Percentiles rank a stretch among this genome's conserved stretches.
phyloP scores from a whole-genome alignment of 2,113 vertebrate genomes.

The Mesoclemmys tuberculata region DNA sequence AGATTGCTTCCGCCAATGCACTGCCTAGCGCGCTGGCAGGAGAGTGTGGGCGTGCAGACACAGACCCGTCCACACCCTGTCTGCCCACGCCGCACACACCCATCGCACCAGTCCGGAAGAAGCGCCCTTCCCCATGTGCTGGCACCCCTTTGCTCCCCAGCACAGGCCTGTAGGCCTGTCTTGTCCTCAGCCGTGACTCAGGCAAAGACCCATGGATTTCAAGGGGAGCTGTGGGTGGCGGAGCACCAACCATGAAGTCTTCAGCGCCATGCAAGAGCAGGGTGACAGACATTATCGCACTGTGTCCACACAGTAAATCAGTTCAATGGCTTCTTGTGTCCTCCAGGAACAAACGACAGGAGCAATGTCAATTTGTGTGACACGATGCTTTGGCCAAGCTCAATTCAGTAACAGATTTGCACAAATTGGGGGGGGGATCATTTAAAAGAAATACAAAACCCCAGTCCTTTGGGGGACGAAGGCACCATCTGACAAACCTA shows the following conservation, averaged over 20 bases:
- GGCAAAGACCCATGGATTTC: neutral
- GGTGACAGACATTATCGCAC: neutral
- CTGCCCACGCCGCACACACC: neutral
- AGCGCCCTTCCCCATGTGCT: neutral
- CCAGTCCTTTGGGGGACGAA: neutral
- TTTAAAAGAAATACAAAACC: constrained; percentile 20
- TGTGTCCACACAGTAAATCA: neutral
- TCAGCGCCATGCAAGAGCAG: neutral
- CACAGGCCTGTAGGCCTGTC: neutral
- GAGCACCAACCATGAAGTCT: neutral
- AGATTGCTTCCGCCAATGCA: neutral
- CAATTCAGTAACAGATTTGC: neutral
- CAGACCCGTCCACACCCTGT: neutral
- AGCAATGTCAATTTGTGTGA: neutral
- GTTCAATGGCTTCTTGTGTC: neutral
- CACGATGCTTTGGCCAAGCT: neutral
- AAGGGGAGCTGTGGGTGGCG: neutral
- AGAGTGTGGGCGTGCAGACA: neutral
- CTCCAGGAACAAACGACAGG: neutral
- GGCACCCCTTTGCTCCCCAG: neutral
- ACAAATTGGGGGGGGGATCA: neutral
- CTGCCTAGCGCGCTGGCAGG: neutral
- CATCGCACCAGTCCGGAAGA: neutral
- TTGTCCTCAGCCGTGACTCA: neutral
- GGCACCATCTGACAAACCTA: neutral